Conservation (phyloP, 2,797 vertebrate genomes). For the Spea hammondii region DNA sequence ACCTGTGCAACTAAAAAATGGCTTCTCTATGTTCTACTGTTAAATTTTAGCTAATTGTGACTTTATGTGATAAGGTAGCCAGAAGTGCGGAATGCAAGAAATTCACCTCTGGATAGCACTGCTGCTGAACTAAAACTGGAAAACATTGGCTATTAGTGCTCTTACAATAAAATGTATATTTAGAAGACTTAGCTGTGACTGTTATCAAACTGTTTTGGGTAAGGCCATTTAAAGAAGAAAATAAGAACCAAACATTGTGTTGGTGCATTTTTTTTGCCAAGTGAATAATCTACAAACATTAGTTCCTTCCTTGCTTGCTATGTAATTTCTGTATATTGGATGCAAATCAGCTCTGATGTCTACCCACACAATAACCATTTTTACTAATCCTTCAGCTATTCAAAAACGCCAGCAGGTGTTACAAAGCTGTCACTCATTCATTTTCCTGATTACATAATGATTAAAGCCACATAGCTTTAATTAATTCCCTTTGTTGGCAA, state of each 20-base stretch:
- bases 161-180: too few species aligned
- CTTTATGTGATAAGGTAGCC: too few species aligned
- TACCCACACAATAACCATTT: conserved; percentile 57
- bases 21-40: too few species aligned
- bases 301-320: conserved; percentile 12
- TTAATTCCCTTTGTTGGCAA: conserved; percentile 57
- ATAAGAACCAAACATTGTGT: conserved; percentile 1
- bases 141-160: too few species aligned
- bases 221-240: too few species aligned
- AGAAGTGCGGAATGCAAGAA: too few species aligned
- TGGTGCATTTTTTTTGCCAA: conserved; percentile 35
- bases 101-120: too few species aligned
- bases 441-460: conserved; percentile 63
- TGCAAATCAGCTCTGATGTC: conserved; percentile 52
- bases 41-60: too few species aligned
- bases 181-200: too few species aligned
- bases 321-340: conserved; percentile 36
- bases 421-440: conserved; percentile 58
- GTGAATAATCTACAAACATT: conserved; percentile 29
- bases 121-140: too few species aligned
- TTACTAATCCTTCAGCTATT: conserved; percentile 53
- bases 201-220: too few species aligned
- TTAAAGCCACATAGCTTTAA: conserved; percentile 59
- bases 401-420: conserved; percentile 56
- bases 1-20: too few species aligned